Conservation (phyloP, 1,140 invertebrate genomes). For the Dendrolimus punctatus region DNA sequence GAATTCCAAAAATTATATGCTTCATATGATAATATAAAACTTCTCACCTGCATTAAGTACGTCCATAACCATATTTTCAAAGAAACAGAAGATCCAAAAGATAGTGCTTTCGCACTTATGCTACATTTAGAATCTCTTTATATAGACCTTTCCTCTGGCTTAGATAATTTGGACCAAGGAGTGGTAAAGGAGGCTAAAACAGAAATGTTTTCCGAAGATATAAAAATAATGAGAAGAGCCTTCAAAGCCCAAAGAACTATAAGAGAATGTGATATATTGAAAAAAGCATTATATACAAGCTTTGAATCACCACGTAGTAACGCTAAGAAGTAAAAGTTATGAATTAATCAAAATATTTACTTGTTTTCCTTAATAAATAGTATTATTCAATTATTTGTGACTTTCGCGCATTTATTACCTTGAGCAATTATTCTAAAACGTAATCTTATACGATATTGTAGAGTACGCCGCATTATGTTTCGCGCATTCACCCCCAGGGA, state of each 20-base stretch:
- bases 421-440: slow-evolving; percentile 43
- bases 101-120: slow-evolving; percentile 14
- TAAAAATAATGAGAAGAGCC: slow-evolving; percentile 20
- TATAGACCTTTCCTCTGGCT: slow-evolving; percentile 10
- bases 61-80: slow-evolving; percentile 16
- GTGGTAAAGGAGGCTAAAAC: slow-evolving; percentile 21
- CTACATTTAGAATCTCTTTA: slow-evolving; percentile 19
- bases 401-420: slow-evolving; percentile 23
- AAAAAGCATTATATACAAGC: slow-evolving; percentile 22
- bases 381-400: not conserved
- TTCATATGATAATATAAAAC: slow-evolving; percentile 21
- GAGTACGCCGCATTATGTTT: slow-evolving; percentile 13
- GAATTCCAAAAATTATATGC: slow-evolving; percentile 19
- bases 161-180: slow-evolving; percentile 20
- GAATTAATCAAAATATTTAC: slow-evolving; percentile 4
- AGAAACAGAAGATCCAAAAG: slow-evolving; percentile 17
- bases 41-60: slow-evolving; percentile 26
- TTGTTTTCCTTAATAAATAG: slow-evolving; percentile 1
- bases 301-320: slow-evolving; percentile 19
- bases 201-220: slow-evolving; percentile 21
- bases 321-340: slow-evolving; percentile 3
- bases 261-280: slow-evolving; percentile 24
- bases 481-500: slow-evolving; percentile 34
- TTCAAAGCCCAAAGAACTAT: slow-evolving; percentile 19
- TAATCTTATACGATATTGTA: slow-evolving; percentile 56